Conservation (phyloP, 2,113 vertebrate genomes). For the Gracilinanus agilis region DNA sequence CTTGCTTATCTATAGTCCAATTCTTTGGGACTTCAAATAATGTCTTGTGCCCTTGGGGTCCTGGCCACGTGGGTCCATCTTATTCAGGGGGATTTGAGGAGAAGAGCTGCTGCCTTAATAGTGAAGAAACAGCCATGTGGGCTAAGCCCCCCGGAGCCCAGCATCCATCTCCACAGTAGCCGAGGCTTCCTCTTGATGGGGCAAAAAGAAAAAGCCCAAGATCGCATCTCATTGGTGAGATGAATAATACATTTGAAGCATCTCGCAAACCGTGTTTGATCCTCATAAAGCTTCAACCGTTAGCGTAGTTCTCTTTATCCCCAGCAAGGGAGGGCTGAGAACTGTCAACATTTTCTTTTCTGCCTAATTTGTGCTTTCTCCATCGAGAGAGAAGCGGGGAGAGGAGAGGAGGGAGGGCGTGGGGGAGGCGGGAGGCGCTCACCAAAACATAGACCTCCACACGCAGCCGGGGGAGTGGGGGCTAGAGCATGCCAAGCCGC, state of each 20-base stretch:
- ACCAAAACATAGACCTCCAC: background rate
- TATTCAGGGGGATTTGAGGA: slow-evolving; percentile 48
- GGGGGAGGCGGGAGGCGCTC: background rate
- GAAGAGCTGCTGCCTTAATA: slow-evolving; percentile 41
- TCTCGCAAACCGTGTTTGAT: slow-evolving; percentile 81
- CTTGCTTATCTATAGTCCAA: background rate
- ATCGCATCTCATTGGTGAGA: slow-evolving; percentile 80
- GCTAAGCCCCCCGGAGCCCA: slow-evolving; percentile 16
- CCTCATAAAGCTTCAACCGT: slow-evolving; percentile 75
- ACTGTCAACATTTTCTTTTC: slow-evolving; percentile 80
- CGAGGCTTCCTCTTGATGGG: slow-evolving; percentile 68
- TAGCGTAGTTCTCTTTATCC: slow-evolving; percentile 76
- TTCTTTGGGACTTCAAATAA: slow-evolving; percentile 27
- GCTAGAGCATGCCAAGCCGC: background rate
- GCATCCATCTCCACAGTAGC: slow-evolving; percentile 52
- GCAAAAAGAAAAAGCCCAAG: slow-evolving; percentile 59
- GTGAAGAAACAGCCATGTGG: slow-evolving; percentile 34
- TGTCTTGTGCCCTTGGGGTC: slow-evolving; percentile 12
- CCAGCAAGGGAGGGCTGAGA: slow-evolving; percentile 72
- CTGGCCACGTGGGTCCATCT: slow-evolving; percentile 33
- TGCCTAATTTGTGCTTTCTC: slow-evolving; percentile 74
- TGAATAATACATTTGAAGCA: slow-evolving; percentile 85
- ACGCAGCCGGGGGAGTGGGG: background rate
- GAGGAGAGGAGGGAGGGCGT: slow-evolving; percentile 35
- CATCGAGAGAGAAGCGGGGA: slow-evolving; percentile 61